These are phyloP conservation scores for Hipposideros larvatus DNA, from an alignment of 2,797 vertebrate species.

Conservation along the genomic window DNA sequence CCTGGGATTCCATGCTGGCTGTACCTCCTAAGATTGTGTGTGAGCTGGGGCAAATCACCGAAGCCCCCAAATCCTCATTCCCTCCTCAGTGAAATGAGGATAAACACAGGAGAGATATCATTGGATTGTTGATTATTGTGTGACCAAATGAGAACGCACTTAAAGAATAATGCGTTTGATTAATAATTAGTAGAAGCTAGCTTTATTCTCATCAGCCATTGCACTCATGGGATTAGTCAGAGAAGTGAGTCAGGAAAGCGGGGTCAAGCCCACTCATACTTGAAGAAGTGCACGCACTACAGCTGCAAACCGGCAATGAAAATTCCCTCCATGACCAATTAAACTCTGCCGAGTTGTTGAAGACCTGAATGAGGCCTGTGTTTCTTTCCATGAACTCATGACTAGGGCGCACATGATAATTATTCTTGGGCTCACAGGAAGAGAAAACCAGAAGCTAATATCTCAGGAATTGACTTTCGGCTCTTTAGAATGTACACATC, in stretches of 20 bases:
- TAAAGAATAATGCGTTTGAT: not conserved
- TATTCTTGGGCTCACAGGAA: not conserved
- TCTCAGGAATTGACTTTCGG: not conserved
- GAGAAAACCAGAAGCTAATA: not conserved
- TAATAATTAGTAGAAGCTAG: not conserved
- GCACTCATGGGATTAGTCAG: not conserved
- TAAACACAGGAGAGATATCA: not conserved
- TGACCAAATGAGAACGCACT: not conserved
- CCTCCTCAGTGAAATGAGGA: not conserved
- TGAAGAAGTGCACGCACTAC: not conserved
- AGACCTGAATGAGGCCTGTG: not conserved
- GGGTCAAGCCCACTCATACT: too few relatives aligned
- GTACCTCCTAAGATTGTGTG: not conserved
- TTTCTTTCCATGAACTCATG: conserved; percentile 35
- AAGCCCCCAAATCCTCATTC: not conserved
- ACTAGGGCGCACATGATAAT: not conserved
- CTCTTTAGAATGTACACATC: not conserved
- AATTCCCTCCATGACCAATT: not conserved
- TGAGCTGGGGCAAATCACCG: not conserved
- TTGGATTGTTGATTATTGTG: not conserved
- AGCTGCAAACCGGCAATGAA: not conserved
- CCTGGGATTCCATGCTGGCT: not conserved
- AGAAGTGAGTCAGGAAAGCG: not conserved
- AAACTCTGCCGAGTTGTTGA: not conserved
- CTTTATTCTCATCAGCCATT: not conserved